These are phyloP conservation scores for Carettochelys insculpta DNA, from an alignment of 2,113 vertebrate species.

Conservation along the genomic window DNA sequence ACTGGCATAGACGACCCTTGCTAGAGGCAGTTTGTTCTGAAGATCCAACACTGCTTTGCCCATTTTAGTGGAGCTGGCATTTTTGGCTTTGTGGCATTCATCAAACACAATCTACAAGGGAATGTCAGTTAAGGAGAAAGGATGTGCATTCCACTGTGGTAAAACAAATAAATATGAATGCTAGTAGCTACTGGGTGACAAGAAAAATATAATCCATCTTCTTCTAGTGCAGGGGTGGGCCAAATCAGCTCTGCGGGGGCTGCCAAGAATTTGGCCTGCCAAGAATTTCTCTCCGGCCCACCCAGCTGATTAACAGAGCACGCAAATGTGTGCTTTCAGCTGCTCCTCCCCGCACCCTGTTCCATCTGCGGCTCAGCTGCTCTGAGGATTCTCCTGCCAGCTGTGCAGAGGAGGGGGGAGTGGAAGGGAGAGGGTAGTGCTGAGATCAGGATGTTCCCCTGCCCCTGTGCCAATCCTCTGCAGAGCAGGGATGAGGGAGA, in stretches of 20 bases:
- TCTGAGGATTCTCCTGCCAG: too few species aligned
- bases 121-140: constrained; percentile 22
- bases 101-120: constrained; percentile 92
- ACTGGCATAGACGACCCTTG: constrained; percentile 97
- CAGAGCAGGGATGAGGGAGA: background rate
- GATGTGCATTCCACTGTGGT: background rate
- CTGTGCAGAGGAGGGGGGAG: too few species aligned
- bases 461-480: background rate
- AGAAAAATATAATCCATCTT: background rate
- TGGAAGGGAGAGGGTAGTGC: too few species aligned
- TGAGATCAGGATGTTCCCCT: too few species aligned
- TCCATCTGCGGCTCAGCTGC: too few species aligned
- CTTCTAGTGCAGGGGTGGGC: background rate
- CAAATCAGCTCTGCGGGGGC: too few species aligned
- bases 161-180: background rate
- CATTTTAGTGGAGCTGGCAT: constrained; percentile 97
- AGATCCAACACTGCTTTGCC: constrained; percentile 97
- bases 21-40: constrained; percentile 92
- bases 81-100: constrained; percentile 99
- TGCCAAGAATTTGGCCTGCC: too few species aligned
- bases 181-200: rapidly evolving
- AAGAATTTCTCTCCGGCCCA: too few species aligned
- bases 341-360: too few species aligned
- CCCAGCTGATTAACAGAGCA: too few species aligned
- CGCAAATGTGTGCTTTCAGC: too few species aligned